Evolutionary conservation across 1,140 invertebrate species (phyloP), one percentile per base, ranked within the genome.

Genomic region (Ceratosolen solmsi): DNA sequence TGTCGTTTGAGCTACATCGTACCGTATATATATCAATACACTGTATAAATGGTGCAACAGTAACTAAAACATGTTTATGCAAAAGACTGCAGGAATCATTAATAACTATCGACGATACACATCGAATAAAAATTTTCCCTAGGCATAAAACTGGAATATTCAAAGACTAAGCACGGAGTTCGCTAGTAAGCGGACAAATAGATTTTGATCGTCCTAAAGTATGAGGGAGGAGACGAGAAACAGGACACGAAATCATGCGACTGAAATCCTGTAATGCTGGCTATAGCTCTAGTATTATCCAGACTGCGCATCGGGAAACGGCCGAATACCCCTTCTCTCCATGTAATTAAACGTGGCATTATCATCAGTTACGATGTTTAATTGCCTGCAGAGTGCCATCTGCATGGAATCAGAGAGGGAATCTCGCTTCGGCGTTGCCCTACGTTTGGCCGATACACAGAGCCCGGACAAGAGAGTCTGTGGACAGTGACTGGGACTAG

Each of bases 271-370:
- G 54, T 80, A 80, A 80, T 80, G 46, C 68, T 70, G 46, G 25
- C 78, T 73, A 80, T 80, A 80, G 72, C 70, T 73, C 38, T 9
- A 41, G 78, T 49, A 80, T 80, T 80, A 80, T 80, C 71, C 58
- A 58, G 22, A 11, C 38, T 13, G 70, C 33, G 41, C 27, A 80
- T 80, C 70, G 56, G 30, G 56, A 38, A 58, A 38, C 27, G 38
- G 46, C 20, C 22, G 51, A 33, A 9, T 72, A 49, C 51, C 2
- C 22, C 25, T 49, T 76, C 54, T 27, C 54, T 54, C 36, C 49
- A 56, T 81, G 60, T 81, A 81, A 81, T 81, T 81, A 81, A 81
- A 81, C 72, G 72, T 71, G 79, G 60, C 79, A 81, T 81, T 75
- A 81, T 81, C 79, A 73, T 75, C 60, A 81, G 72, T 81, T 81